These are phyloP conservation scores for Falco punctatus DNA, from an alignment of 2,113 vertebrate genomes.

Conservation along the genomic window DNA sequence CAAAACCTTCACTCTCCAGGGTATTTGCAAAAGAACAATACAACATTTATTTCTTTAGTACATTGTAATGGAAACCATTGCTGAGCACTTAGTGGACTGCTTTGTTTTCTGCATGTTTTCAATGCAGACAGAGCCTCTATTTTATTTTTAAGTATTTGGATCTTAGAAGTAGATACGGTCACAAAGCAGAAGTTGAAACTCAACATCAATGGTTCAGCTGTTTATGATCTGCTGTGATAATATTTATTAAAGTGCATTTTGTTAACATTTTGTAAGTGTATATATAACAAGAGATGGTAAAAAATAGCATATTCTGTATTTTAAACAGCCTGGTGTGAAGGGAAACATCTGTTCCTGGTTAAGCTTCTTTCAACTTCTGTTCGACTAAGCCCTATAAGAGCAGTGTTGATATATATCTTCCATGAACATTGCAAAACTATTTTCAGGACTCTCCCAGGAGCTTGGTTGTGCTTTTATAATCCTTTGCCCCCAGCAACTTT, in stretches of 20 bases:
- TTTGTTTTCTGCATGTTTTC: conserved; percentile 59
- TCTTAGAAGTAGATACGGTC: neutral
- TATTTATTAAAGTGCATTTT: conserved; percentile 66
- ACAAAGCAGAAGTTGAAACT: conserved; percentile 49
- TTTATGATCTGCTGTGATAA: conserved; percentile 46
- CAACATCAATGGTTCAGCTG: neutral
- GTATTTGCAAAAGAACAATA: conserved; percentile 60
- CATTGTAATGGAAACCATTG: conserved; percentile 64
- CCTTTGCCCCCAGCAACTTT: conserved; percentile 50
- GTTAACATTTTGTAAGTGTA: conserved; percentile 61
- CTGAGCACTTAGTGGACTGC: conserved; percentile 24
- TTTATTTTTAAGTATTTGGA: conserved; percentile 52
- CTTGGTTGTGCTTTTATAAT: conserved; percentile 62
- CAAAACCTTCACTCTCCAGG: conserved; percentile 24
- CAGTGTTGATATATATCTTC: conserved; percentile 66
- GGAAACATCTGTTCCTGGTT: conserved; percentile 76
- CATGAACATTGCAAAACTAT: conserved; percentile 50
- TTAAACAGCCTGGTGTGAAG: conserved; percentile 71
- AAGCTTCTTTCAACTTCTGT: conserved; percentile 62
- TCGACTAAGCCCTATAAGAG: conserved; percentile 53
- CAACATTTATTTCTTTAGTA: conserved; percentile 59
- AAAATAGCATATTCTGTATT: conserved; percentile 61
- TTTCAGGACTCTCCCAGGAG: conserved; percentile 64
- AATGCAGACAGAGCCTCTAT: neutral
- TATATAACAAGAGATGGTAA: conserved; percentile 60